A percentile compares a stretch with the other conserved stretches of the same genome.
Evolutionary conservation across 2,113 vertebrate genomes (phyloP).

Genomic region (Urocolius indicus): DNA sequence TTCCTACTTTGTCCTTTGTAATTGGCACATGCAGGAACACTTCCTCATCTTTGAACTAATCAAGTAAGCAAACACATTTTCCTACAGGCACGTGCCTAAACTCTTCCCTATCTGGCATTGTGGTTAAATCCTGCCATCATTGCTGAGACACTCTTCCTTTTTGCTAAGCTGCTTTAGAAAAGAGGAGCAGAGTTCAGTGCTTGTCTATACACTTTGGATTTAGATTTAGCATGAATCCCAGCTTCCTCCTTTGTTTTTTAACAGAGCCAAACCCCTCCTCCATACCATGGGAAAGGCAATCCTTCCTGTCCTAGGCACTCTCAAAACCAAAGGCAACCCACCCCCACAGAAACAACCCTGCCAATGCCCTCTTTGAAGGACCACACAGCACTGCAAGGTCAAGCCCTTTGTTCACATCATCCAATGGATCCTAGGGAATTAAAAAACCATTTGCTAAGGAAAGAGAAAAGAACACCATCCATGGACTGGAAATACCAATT

Average conservation of each 20-base stretch:
- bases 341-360: background rate
- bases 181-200: background rate
- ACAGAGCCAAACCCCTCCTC: background rate
- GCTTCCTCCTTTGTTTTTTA: background rate
- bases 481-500: background rate
- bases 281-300: background rate
- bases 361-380: background rate
- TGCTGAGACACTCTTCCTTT: background rate
- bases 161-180: background rate
- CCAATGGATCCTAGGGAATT: background rate
- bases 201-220: background rate
- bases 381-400: background rate
- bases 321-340: background rate
- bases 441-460: background rate
- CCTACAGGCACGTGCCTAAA: background rate
- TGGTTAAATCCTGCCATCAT: background rate
- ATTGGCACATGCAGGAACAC: background rate
- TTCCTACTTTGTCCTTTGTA: background rate
- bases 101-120: background rate
- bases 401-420: background rate
- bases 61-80: background rate
- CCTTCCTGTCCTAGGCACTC: background rate
- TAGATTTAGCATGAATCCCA: background rate
- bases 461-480: background rate
- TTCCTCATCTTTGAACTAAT: background rate